A percentile compares a stretch with the other conserved stretches of the same genome.
phyloP scores from a whole-genome alignment of 2,888 invertebrate genomes.

The Chromoteleia sp. region DNA sequence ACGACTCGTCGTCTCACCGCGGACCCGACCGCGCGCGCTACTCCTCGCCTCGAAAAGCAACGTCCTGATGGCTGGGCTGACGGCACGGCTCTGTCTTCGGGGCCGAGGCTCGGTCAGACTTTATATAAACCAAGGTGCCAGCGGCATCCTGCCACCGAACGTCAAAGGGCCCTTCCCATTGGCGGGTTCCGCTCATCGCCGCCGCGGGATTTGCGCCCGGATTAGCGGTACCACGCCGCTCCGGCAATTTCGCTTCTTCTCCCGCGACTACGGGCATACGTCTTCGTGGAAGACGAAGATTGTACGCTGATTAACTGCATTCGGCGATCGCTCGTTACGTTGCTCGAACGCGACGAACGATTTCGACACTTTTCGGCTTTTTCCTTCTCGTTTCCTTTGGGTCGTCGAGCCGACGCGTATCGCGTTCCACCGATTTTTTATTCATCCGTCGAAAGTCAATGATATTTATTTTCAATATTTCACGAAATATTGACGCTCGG shows the following conservation, averaged over 20 bases:
- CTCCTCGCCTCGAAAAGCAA: conserved; percentile 72
- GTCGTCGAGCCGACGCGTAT: too few species aligned
- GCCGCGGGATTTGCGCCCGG: conserved; percentile 48
- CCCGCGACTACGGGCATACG: conserved; percentile 14
- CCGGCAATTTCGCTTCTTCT: conserved; percentile 58
- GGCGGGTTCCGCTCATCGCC: conserved; percentile 75
- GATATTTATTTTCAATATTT: too few species aligned
- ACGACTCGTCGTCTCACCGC: conserved; percentile 63
- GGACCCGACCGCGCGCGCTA: conserved; percentile 75
- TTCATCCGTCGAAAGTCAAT: too few species aligned
- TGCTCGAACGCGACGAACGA: not conserved
- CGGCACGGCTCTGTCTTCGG: conserved; percentile 84
- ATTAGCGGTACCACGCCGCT: conserved; percentile 60
- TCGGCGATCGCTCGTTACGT: conserved; percentile 38
- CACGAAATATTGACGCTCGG: too few species aligned
- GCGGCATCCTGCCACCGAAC: conserved; percentile 74
- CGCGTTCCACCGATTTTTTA: too few species aligned
- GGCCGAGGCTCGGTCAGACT: conserved; percentile 82
- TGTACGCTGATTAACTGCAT: conserved; percentile 57
- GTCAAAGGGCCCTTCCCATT: conserved; percentile 72
- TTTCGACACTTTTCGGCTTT: conserved; percentile 11
- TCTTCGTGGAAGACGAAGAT: conserved; percentile 54
- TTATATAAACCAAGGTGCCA: conserved; percentile 82
- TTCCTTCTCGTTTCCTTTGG: too few species aligned
- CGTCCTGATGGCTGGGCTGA: conserved; percentile 83